phyloP scores from a whole-genome alignment of 1,140 invertebrate genomes.

The Pseudomyrmex sp. region DNA sequence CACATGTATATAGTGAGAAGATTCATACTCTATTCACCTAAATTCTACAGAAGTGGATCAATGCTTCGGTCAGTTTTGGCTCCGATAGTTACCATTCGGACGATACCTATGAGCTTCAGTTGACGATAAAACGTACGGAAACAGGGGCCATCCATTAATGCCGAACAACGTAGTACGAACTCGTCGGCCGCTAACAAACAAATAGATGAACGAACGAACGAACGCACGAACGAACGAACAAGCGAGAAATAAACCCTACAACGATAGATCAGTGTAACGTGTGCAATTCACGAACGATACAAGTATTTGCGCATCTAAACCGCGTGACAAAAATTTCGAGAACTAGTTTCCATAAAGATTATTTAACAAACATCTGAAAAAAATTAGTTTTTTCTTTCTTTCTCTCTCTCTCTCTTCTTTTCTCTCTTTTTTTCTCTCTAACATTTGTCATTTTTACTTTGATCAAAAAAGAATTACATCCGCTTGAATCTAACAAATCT shows the following conservation, averaged over 20 bases:
- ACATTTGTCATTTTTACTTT: background rate
- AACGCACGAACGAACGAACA: constrained; percentile 10
- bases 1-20: constrained; percentile 32
- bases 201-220: constrained; percentile 50
- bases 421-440: background rate
- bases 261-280: constrained; percentile 24
- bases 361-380: background rate
- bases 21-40: constrained; percentile 24
- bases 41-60: constrained; percentile 54
- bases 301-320: constrained; percentile 45
- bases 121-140: constrained; percentile 64
- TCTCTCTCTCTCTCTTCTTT: background rate
- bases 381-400: background rate
- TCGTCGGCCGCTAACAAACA: constrained; percentile 52
- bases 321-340: constrained; percentile 21
- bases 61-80: constrained; percentile 47
- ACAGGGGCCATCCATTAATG: constrained; percentile 69
- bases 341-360: background rate
- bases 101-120: constrained; percentile 44
- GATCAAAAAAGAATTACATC: background rate
- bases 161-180: constrained; percentile 53
- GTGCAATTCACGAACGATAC: constrained; percentile 15
- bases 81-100: constrained; percentile 30
- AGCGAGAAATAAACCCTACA: constrained; percentile 34
- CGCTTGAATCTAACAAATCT: constrained; percentile 2